Evolutionary conservation across 2,797 vertebrate species (phyloP).

Genomic region (Clarias pachynema): DNA sequence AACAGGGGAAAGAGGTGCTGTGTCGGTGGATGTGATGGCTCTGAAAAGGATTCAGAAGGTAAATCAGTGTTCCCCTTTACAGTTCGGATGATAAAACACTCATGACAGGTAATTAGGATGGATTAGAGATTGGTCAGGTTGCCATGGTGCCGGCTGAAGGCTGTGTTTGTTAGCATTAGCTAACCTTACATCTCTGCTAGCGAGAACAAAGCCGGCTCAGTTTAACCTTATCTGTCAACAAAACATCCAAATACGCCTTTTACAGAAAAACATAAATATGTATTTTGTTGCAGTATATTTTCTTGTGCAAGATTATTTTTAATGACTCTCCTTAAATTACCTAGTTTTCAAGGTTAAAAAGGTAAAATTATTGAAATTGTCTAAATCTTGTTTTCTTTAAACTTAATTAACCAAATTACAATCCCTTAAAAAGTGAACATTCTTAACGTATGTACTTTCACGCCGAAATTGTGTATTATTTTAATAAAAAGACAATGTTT

Average conservation of each 20-base stretch:
- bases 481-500: not conserved
- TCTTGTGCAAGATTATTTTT: not conserved
- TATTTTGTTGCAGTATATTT: not conserved
- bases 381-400: not conserved
- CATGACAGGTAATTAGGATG: not conserved
- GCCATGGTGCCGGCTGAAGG: not conserved
- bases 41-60: slow-evolving; percentile 79
- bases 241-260: not conserved
- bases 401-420: not conserved
- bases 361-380: not conserved
- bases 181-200: not conserved
- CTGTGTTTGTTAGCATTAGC: slow-evolving; percentile 1
- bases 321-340: not conserved
- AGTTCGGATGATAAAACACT: not conserved
- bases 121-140: too few species aligned
- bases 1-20: slow-evolving; percentile 53
- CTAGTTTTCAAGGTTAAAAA: not conserved
- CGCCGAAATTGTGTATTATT: not conserved
- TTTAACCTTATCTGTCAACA: slow-evolving; percentile 11
- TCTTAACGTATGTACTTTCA: not conserved
- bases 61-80: not conserved
- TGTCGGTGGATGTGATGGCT: slow-evolving; percentile 66
- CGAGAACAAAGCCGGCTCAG: slow-evolving; percentile 44
- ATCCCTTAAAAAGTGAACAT: not conserved
- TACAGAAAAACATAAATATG: too few species aligned